Base-by-base conservation (phyloP, 2,888 invertebrate species). In the Luffia ferchaultella region DNA sequence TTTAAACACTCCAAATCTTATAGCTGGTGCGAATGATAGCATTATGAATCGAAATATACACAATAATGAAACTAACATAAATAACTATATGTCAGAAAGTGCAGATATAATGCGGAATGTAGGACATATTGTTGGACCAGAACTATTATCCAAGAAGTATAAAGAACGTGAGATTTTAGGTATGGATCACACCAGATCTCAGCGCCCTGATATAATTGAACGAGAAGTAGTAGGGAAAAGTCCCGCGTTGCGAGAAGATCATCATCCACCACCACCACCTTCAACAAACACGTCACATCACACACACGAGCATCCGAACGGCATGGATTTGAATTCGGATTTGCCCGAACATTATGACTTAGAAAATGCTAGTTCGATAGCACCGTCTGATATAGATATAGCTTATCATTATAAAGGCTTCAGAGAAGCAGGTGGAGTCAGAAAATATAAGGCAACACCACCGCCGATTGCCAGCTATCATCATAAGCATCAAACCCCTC, bases 351-450 rank as follows among this genome's bases (percentile, higher is more conserved):
- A 96, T 69, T 98, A 98, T 67, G 97, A 98, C 70, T 84, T 98
- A 54, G 98, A 98, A 79, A 97, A 97, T 74, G 97, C 97, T 1
- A 97, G 96, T 70, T 97, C 96, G 0, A 97, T 98, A 59, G 98
- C 98, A 0, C 97, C 98, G 0, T 97, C 97, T 1, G 98, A 98
- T 68, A 97, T 97, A 57, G 97, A 98, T 67, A 95, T 98, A 55
- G 95, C 96, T 12, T 96, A 96, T 64, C 97, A 98, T 70, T 98
- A 98, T 68, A 96, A 97, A 82, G 95, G 93, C 12, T 97, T 95
- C 70, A 86, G 97, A 19, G 95, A 96, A 76, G 91, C 89, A 46
- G 89, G 88, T 1, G 94, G 94, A 1, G 89, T 92, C 54, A 85
- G 95, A 45, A 95, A 95, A 72, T 95, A 95, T 67, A 95, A 95